Base-by-base conservation (phyloP, 2,888 invertebrate species). In the Troides helena region DNA sequence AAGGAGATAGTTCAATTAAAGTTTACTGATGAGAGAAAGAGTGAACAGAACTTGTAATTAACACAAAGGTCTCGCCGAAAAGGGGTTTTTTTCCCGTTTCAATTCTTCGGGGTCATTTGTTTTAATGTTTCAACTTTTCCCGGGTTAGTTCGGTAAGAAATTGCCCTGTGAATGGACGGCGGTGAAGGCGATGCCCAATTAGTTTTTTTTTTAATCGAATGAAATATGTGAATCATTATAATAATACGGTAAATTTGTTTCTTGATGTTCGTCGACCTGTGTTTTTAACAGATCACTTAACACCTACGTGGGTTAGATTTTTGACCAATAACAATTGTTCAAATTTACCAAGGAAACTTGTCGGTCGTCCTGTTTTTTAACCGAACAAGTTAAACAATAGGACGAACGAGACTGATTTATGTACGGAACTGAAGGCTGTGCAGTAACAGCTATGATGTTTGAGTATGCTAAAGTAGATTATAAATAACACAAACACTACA, bases 11-110 rank as follows among this genome's bases (percentile, higher is more conserved):
- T 72, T 39, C 73, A 61, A n/a, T 18, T 30, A 59, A n/a, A 58
- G 43, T 60, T 53, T 12, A 25, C 50, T 36, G n/a, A 60, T 43
- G 70, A 65, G 50, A 69, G 76, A 81, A 73, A 77, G 77, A 72
- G 80, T 76, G 43, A 71, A 72, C 65, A 59, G 67, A 71, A 64
- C 71, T 75, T 74, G 84, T 89, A 91, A 91, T 92, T 90, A 92
- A 87, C 88, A 85, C 89, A 89, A 90, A 88, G 86, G 82, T 82
- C 83, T 87, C 81, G 90, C 91, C 91, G 91, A 91, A 90, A 90
- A 86, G 85, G 80, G 75, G 78, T 80, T 82, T 84, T 85, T 85
- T 82, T 79, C 18, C n/a, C 77, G 79, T 81, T 79, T 79, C 78
- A 81, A 84, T 82, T 82, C 80, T 77, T 78, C 60, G 67, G 77